Evolutionary conservation across 2,797 vertebrate genomes (phyloP).

Genomic region (Jordanella pulchra): DNA sequence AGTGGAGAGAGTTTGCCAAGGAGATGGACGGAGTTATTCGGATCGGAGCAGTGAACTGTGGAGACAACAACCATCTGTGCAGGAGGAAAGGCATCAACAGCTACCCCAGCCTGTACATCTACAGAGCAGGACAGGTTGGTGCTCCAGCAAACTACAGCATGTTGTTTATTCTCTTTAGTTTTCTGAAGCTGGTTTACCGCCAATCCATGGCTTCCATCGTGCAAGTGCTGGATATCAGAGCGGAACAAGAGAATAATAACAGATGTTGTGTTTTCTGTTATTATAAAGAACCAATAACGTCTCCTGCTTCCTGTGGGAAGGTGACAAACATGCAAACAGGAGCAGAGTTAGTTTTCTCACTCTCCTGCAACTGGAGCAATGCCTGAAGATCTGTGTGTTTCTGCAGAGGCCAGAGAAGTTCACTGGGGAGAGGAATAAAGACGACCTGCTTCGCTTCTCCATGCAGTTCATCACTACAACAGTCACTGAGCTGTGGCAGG

Average conservation of each 20-base stretch:
- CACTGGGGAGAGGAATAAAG: constrained; percentile 85
- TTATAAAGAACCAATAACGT: not conserved
- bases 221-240: too few species aligned
- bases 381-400: constrained; percentile 20
- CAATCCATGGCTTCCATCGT: too few species aligned
- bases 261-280: not conserved
- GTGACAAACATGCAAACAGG: not conserved
- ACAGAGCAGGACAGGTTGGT: constrained; percentile 86
- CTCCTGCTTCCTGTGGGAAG: not conserved
- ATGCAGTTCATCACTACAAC: constrained; percentile 90
- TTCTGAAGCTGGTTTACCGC: not conserved
- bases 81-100: constrained; percentile 92
- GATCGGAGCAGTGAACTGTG: constrained; percentile 96
- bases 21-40: constrained; percentile 94
- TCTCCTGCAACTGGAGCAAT: not conserved
- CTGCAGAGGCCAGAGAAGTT: constrained; percentile 90
- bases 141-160: not conserved
- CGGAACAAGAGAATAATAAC: too few species aligned
- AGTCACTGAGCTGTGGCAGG: constrained; percentile 90
- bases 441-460: constrained; percentile 86
- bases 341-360: not conserved
- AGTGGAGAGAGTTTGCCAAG: constrained; percentile 98
- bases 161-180: not conserved
- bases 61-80: constrained; percentile 92
- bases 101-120: constrained; percentile 93